phyloP scores from a whole-genome alignment of 2,797 vertebrate genomes.

The Heliangelus exortis region DNA sequence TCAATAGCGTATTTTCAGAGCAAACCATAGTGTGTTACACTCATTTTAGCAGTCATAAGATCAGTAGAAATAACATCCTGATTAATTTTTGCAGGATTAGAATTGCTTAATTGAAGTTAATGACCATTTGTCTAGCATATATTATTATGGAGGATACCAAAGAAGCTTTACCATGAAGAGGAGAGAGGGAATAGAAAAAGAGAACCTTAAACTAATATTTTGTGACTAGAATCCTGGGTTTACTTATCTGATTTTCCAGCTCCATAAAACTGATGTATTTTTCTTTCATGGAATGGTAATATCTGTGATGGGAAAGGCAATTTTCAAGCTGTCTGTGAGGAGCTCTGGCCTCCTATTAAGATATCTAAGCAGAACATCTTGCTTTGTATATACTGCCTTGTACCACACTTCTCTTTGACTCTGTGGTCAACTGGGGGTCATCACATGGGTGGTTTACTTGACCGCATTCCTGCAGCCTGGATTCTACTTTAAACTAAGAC shows the following conservation, averaged over 20 bases:
- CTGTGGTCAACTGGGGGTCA: not conserved
- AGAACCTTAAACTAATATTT: not conserved
- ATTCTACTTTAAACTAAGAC: conserved; percentile 24
- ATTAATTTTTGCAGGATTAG: conserved; percentile 29
- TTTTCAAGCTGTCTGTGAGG: conserved; percentile 31
- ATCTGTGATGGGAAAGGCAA: conserved; percentile 30
- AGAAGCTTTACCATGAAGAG: not conserved
- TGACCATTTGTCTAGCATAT: not conserved
- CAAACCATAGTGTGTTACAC: not conserved
- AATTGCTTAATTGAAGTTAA: conserved; percentile 35
- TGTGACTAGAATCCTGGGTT: not conserved
- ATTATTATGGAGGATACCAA: not conserved
- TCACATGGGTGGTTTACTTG: not conserved
- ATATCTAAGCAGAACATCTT: conserved; percentile 20
- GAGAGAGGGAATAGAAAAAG: not conserved
- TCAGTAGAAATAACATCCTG: conserved; percentile 3
- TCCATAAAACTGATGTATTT: conserved; percentile 20
- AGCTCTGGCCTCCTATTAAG: not conserved
- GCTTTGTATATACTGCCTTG: not conserved
- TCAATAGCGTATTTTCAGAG: conserved; percentile 36
- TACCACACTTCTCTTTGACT: not conserved
- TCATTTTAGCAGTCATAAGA: conserved; percentile 39
- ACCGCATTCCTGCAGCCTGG: not conserved
- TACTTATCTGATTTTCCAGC: conserved; percentile 3
- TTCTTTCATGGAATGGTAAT: conserved; percentile 20